Evolutionary conservation across 2,888 invertebrate species (phyloP), one percentile per base, ranked within the genome.

Genomic region (Cephus pulcher): DNA sequence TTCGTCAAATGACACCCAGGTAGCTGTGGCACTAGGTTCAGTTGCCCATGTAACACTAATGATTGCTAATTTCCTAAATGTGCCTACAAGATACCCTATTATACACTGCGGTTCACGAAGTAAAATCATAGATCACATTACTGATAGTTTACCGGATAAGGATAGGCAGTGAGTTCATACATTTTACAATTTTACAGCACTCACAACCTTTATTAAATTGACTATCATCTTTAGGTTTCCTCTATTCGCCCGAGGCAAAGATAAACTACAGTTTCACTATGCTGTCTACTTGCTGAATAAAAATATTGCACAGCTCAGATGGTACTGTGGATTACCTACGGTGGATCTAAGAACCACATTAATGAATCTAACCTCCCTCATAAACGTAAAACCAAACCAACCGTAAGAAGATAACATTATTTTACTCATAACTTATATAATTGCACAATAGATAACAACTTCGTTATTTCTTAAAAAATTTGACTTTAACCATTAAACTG

Each of bases 281-380:
- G 98, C 96, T 6, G 96, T 98, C 82, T 98, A 97, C 90, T 93
- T 98, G 23, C 92, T 99, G 40, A 98, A 98, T 92, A 98, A 98
- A 92, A 98, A 99, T 90, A 96, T 99, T 81, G 97, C 97, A 1
- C 99, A 99, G 92, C 92, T 98, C 80, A 92, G 96, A 75, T 96
- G 96, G 94, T 95, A 95, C 73, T 94, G 95, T 83, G 95, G 95
- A 1, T 92, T 96, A 71, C 93, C 95, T 0, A 95, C 97, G 0
- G 92, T 93, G 4, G 96, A 97, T 90, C 93, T 97, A 81, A 92
- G 96, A 80, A 94, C 95, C 4, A 97, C 97, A 0, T 92, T 98
- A 78, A 93, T 95, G 34, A 97, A 97, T 90, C 92, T 97, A 12
- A 93, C 94, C 83, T 93, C 93, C 35, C 90, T 96, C 75, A 91